Base-by-base conservation (phyloP, 2,113 vertebrate genomes). In the Lycocorax pyrrhopterus region DNA sequence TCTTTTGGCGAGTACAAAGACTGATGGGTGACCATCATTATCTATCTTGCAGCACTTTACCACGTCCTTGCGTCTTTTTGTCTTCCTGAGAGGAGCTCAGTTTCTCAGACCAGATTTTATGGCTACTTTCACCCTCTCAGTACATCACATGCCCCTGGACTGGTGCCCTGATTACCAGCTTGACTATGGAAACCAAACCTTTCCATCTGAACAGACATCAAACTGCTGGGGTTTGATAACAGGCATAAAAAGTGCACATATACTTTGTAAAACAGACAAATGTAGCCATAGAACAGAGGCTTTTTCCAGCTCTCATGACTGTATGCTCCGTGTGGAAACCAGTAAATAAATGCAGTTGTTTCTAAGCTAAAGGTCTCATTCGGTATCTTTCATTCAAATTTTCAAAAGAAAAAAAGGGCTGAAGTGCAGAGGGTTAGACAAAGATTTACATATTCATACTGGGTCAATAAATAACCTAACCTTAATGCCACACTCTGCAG, bases 11-110 rank as follows among this genome's bases (percentile, higher is more conserved):
- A 74, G 58, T 49, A 74, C 82, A 47, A 37, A 94, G 88, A 93
- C 73, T 90, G 83, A 96, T 74, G 69, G 88, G 90, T 90, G 90
- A 90, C 95, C 72, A 75, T 92, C 96, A 90, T 75, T 78, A 87
- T 74, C 79, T 16, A 27, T 89, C 79, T 92, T 74, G 49, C 47
- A 63, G 82, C 20, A 84, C 76, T 79, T 68, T 18, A 60, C 73
- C 37, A 49, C 0, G 44, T 77, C 90, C 83, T 90, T 92, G 79
- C 27, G 49, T 27, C 72, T 63, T 81, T 46, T 43, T 74, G 46
- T 75, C 88, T 89, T 90, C 47, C 60, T n/a, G 26, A 60, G 74
- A 86, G 68, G 55, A 93, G 63, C 87, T 86, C 75, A 84, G 62
- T 23, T 26, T 66, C 83, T 43, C 53, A 60, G 56, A 21, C 75